Percentiles rank a stretch among this genome's conserved stretches.
Conservation (phyloP, 1,140 invertebrate species). For the Drosophila nigrodunni region DNA sequence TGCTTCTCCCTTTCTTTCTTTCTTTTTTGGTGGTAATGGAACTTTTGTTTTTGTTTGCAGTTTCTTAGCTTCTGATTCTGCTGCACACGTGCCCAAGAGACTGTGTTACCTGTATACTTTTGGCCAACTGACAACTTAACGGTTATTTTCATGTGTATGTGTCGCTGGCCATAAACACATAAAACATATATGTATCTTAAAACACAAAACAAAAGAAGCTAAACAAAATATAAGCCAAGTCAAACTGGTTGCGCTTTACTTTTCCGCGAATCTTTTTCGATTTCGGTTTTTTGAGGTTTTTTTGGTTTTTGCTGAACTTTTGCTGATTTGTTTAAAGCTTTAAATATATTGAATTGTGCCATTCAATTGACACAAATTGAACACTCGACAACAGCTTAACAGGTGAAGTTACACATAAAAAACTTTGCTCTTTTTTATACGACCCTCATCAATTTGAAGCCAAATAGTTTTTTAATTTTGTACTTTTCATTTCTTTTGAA, state of each 20-base stretch:
- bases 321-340: constrained; percentile 67
- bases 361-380: constrained; percentile 71
- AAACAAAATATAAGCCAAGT: constrained; percentile 26
- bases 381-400: constrained; percentile 8
- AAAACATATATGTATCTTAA: constrained; percentile 28
- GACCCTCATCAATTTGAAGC: constrained; percentile 2
- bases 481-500: background rate
- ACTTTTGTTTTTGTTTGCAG: constrained; percentile 62
- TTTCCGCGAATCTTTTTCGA: constrained; percentile 64
- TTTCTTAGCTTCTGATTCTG: constrained; percentile 33
- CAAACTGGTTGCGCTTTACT: constrained; percentile 66
- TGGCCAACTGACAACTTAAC: constrained; percentile 60
- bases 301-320: constrained; percentile 24
- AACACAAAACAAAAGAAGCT: constrained; percentile 3
- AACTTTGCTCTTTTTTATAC: background rate
- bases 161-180: constrained; percentile 41
- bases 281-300: constrained; percentile 4
- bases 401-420: constrained; percentile 6
- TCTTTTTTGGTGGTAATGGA: constrained; percentile 6
- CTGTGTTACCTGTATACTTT: constrained; percentile 1
- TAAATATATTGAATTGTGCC: constrained; percentile 66
- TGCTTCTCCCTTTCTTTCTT: background rate
- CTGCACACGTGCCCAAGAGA: constrained; percentile 52
- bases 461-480: background rate
- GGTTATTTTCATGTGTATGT: constrained; percentile 46